Evolutionary conservation across 2,888 invertebrate species (phyloP).

Genomic region (Imbricaverruca yamaguchii): DNA sequence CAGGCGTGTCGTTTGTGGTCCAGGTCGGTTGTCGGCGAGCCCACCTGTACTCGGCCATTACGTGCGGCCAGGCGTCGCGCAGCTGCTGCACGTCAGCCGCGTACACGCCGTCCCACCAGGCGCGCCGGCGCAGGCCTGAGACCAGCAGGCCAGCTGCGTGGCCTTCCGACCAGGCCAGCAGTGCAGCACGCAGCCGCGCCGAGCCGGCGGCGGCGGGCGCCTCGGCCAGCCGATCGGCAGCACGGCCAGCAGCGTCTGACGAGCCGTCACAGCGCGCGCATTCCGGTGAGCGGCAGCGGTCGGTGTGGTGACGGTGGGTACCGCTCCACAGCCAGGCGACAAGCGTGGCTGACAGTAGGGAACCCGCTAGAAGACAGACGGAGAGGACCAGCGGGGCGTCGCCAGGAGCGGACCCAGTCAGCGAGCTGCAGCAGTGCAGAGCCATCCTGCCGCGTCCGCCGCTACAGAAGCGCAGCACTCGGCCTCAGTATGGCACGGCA

Average conservation of each 20-base stretch:
- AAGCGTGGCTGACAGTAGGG: too few relatives aligned
- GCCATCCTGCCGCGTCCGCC: too few relatives aligned
- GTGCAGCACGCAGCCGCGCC: not conserved
- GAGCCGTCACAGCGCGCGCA: not conserved
- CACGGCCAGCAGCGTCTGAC: not conserved
- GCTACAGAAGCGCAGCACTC: too few relatives aligned
- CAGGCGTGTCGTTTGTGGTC: not conserved
- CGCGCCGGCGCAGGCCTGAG: not conserved
- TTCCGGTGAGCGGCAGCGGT: constrained; percentile 8
- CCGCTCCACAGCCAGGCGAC: too few relatives aligned
- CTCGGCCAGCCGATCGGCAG: not conserved
- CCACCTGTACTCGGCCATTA: not conserved
- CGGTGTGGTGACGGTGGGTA: not conserved
- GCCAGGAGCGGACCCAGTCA: too few relatives aligned
- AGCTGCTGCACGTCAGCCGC: not conserved
- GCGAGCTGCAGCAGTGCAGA: too few relatives aligned
- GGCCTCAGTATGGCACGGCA: too few relatives aligned
- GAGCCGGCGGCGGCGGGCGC: not conserved
- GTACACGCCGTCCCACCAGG: constrained; percentile 5
- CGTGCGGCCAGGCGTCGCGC: not conserved
- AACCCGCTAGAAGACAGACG: too few relatives aligned
- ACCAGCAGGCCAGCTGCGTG: not conserved
- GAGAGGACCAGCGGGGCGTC: too few relatives aligned
- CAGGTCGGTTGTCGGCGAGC: not conserved
- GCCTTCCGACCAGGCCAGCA: not conserved